A percentile compares a stretch with the other conserved stretches of the same genome.
These are phyloP conservation scores for Hesperophylax magnus DNA, from an alignment of 1,140 invertebrate genomes.

Conservation along the genomic window DNA sequence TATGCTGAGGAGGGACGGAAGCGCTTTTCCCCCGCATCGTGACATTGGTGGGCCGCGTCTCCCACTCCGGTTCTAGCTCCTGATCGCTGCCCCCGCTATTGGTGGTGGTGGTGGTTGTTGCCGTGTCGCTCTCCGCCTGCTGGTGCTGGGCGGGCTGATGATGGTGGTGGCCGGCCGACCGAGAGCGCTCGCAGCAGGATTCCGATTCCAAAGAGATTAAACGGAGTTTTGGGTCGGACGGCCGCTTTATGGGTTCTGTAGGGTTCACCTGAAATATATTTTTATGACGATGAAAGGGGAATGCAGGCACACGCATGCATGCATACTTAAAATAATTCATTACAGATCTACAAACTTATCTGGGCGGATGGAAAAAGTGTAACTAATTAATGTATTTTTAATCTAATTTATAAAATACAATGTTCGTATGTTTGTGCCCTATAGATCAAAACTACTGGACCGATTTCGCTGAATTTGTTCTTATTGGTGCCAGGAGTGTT, in stretches of 20 bases:
- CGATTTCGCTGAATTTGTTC: too few relatives aligned
- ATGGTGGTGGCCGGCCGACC: conserved; percentile 50
- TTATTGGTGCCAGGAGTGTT: too few relatives aligned
- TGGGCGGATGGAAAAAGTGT: too few relatives aligned
- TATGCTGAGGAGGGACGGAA: conserved; percentile 54
- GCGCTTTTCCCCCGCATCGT: conserved; percentile 45
- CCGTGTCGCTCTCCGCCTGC: conserved; percentile 63
- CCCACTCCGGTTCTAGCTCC: conserved; percentile 46
- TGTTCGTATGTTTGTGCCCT: too few relatives aligned
- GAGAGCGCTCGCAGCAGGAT: neutral
- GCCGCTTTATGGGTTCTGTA: neutral
- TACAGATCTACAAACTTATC: too few relatives aligned
- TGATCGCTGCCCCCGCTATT: conserved; percentile 61
- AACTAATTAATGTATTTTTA: too few relatives aligned
- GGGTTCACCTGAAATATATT: conserved; percentile 7
- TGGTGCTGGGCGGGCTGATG: neutral
- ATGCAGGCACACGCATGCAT: too few relatives aligned
- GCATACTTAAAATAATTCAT: too few relatives aligned
- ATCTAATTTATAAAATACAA: too few relatives aligned
- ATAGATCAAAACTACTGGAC: too few relatives aligned
- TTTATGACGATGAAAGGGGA: too few relatives aligned
- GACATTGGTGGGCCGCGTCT: neutral
- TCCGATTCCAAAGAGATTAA: neutral
- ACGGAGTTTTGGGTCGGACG: neutral
- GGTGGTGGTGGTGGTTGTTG: conserved; percentile 63